phyloP scores from a whole-genome alignment of 2,888 invertebrate species.

The Eristalinus sepulchralis region DNA sequence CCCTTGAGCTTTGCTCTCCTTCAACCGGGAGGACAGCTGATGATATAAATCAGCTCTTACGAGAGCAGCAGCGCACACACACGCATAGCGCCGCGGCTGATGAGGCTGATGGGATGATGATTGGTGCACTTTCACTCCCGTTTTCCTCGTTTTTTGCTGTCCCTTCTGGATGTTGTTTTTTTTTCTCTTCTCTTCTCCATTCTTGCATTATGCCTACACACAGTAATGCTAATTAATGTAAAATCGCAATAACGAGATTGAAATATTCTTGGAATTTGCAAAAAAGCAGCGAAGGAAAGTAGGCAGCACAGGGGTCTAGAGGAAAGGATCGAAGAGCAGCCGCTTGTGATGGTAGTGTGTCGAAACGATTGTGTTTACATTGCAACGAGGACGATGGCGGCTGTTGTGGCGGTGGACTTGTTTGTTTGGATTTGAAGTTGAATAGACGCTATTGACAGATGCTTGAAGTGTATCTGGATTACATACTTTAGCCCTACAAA shows the following conservation, averaged over 20 bases:
- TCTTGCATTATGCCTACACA: neutral
- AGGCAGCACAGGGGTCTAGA: neutral
- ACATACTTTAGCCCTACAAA: neutral
- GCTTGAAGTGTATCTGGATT: neutral
- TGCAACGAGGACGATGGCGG: neutral
- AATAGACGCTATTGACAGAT: neutral
- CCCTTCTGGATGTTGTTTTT: constrained; percentile 1
- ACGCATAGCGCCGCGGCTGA: constrained; percentile 10
- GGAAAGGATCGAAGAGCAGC: neutral
- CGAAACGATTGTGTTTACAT: neutral
- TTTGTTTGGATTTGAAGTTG: neutral
- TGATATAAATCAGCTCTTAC: constrained; percentile 54
- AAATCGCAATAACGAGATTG: constrained; percentile 34
- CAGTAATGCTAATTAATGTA: constrained; percentile 53
- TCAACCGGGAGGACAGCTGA: constrained; percentile 47
- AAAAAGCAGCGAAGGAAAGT: neutral
- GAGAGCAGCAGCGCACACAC: constrained; percentile 29
- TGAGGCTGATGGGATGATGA: constrained; percentile 7
- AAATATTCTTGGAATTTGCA: constrained; percentile 26
- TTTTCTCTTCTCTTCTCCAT: neutral
- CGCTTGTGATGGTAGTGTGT: neutral
- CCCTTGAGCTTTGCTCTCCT: constrained; percentile 45
- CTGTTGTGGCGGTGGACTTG: neutral
- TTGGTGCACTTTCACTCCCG: constrained; percentile 50
- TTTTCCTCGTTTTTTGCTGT: neutral